Base-by-base conservation (phyloP, 23 tunicate species). In the Trididemnum nubilum region DNA sequence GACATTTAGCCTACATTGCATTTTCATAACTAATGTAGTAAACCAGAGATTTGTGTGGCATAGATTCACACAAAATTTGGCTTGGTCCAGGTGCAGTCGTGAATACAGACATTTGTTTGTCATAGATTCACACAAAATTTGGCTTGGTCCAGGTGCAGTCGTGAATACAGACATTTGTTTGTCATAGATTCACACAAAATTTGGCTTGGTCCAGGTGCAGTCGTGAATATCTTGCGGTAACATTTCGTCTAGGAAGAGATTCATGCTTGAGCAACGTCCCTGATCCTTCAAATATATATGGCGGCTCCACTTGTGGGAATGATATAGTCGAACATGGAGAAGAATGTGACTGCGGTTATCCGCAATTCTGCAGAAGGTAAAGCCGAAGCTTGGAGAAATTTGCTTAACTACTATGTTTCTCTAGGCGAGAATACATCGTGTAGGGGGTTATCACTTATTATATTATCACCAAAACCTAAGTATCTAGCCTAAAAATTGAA, bases 71-170 rank as follows among this genome's bases (percentile, higher is more conserved):
- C 2, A 32, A 30, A 12, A 37, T 33, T 33, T 67, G n/a, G 74
- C 38, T 5, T 73, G 78, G 78, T 73, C 78, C 2, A 21, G 35
- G 3, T 73, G 78, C 25, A 73, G 78, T 39, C n/a, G n/a, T n/a
- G n/a, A n/a, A n/a, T n/a, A n/a, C n/a, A n/a, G n/a, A n/a, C n/a
- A n/a, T n/a, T n/a, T n/a, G n/a, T n/a, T n/a, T n/a, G n/a, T n/a
- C n/a, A n/a, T n/a, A 61, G 67, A n/a, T 67, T 31, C 38, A 31
- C 38, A 30, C 2, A 32, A 30, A 12, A 37, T 33, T 33, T 67
- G n/a, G 74, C 38, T 5, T 73, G 78, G 78, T 73, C 78, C 2
- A 21, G 35, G 3, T 73, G 78, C 25, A 73, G 78, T 39, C n/a
- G n/a, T n/a, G n/a, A n/a, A n/a, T n/a, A n/a, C n/a, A n/a, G n/a